Conservation (phyloP, 2,113 vertebrate species). For the Mesitornis unicolor region DNA sequence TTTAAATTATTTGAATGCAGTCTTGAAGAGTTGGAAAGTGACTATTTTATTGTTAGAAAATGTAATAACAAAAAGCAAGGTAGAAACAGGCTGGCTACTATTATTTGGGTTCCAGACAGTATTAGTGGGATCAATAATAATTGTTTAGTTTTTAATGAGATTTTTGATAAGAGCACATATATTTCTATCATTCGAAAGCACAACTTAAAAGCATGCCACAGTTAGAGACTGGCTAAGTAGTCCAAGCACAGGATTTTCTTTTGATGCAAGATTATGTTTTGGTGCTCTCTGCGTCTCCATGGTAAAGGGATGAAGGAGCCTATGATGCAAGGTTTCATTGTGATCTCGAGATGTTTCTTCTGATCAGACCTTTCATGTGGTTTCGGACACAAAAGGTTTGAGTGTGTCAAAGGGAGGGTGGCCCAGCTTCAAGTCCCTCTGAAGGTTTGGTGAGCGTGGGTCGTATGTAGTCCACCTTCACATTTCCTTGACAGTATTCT, state of each 20-base stretch:
- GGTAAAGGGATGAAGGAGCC: background rate
- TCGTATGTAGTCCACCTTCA: background rate
- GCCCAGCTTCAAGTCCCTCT: background rate
- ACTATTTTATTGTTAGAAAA: background rate
- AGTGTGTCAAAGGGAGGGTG: background rate
- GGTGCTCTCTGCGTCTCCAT: background rate
- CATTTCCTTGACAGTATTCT: background rate
- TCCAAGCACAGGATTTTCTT: background rate
- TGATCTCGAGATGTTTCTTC: background rate
- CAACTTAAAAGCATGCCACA: background rate
- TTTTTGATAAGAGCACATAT: background rate
- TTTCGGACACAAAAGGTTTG: background rate
- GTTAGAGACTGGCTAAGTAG: background rate
- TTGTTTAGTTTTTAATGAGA: background rate
- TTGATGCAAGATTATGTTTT: background rate
- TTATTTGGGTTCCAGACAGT: background rate
- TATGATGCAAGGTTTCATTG: background rate
- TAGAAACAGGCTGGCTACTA: background rate
- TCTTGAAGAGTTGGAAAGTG: background rate
- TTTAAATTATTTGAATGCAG: background rate
- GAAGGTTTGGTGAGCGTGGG: background rate
- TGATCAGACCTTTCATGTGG: background rate
- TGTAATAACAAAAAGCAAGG: background rate
- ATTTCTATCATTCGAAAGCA: background rate
- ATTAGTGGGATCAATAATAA: background rate